Evolutionary conservation across 2,797 vertebrate species (phyloP).

Genomic region (Apogon talboti): DNA sequence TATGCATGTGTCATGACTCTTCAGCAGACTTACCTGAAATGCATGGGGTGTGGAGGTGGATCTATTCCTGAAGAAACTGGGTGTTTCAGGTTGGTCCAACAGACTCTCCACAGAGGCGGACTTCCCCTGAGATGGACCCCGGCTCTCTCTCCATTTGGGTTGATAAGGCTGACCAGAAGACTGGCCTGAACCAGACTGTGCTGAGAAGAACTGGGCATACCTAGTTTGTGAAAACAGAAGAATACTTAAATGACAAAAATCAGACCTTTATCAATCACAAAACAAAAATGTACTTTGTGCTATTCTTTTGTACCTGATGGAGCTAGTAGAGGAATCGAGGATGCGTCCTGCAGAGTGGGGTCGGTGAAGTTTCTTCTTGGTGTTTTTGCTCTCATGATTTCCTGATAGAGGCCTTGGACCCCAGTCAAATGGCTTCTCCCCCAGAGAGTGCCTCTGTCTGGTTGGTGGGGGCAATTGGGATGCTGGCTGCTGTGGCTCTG

Average conservation of each 20-base stretch:
- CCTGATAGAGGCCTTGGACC: constrained; percentile 62
- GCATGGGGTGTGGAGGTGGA: constrained; percentile 78
- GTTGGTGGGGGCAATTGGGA: constrained; percentile 63
- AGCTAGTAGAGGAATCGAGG: constrained; percentile 76
- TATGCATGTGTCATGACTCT: not conserved
- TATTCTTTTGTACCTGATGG: constrained; percentile 66
- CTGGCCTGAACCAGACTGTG: constrained; percentile 68
- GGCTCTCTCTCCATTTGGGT: constrained; percentile 66
- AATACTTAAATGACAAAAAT: not conserved
- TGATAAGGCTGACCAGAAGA: constrained; percentile 53
- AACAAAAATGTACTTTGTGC: not conserved
- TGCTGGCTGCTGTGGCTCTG: constrained; percentile 69
- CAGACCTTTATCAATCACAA: not conserved
- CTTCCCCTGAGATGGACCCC: constrained; percentile 60
- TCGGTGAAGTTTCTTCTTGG: constrained; percentile 75
- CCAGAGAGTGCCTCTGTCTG: constrained; percentile 77
- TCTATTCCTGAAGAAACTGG: constrained; percentile 64
- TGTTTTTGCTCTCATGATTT: constrained; percentile 54
- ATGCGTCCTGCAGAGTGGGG: constrained; percentile 81
- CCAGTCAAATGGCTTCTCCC: constrained; percentile 80
- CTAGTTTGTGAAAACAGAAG: constrained; percentile 48
- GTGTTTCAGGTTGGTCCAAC: constrained; percentile 65
- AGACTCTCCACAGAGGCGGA: constrained; percentile 77
- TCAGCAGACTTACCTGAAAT: constrained; percentile 71
- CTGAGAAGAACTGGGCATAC: constrained; percentile 81